Conservation (phyloP, 1,140 invertebrate genomes). For the Thereuonema tuberculata region DNA sequence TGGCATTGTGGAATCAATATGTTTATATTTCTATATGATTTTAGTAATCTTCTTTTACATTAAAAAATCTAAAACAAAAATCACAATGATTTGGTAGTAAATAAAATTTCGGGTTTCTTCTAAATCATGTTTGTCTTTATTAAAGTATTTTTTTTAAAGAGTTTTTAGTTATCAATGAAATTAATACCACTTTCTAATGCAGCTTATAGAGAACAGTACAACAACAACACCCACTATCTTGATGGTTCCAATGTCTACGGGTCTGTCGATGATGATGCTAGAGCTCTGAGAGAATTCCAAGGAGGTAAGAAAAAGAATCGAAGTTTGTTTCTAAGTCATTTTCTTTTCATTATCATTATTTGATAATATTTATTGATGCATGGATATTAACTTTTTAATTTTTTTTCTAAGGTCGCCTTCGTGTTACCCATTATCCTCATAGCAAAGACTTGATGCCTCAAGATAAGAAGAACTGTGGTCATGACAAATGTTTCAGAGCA, state of each 20-base stretch:
- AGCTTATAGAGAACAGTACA: constrained; percentile 28
- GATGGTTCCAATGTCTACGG: constrained; percentile 40
- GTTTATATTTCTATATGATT: too few species aligned
- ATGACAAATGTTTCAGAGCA: background rate
- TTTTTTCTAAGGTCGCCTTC: background rate
- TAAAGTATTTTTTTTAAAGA: too few species aligned
- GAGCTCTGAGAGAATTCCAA: constrained; percentile 25
- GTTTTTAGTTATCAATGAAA: too few species aligned
- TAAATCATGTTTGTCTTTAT: too few species aligned
- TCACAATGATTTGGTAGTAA: too few species aligned
- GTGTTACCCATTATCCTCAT: background rate
- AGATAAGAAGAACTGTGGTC: background rate
- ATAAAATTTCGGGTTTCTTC: too few species aligned
- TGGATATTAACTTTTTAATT: background rate
- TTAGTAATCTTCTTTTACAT: too few species aligned
- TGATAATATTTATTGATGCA: too few species aligned
- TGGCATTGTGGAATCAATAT: too few species aligned
- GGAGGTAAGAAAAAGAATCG: constrained; percentile 21
- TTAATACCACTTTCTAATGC: too few species aligned
- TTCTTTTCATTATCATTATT: too few species aligned
- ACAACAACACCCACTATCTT: constrained; percentile 39
- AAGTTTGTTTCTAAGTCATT: background rate
- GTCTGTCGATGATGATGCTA: constrained; percentile 12
- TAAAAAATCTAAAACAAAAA: too few species aligned
- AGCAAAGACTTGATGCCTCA: background rate